A percentile compares a stretch with the other conserved stretches of the same genome.
phyloP scores from a whole-genome alignment of 1,140 invertebrate genomes.

The Drosophila nigrodunni region DNA sequence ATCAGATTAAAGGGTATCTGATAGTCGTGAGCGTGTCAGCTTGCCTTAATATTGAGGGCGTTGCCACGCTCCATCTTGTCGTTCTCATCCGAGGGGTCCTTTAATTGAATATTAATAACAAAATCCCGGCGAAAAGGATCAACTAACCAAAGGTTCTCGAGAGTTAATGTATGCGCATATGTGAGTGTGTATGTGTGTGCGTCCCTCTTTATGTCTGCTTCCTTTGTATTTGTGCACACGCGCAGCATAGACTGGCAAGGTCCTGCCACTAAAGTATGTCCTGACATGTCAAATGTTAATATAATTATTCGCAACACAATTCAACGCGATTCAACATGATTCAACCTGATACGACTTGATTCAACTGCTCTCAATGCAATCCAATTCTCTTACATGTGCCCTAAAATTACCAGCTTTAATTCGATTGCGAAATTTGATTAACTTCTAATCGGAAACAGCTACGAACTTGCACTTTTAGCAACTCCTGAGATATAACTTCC shows the following conservation, averaged over 20 bases:
- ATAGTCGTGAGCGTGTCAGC: not conserved
- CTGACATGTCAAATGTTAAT: slow-evolving; percentile 32
- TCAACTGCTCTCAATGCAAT: slow-evolving; percentile 19
- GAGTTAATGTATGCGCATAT: slow-evolving; percentile 37
- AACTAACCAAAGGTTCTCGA: slow-evolving; percentile 15
- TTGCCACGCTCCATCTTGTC: slow-evolving; percentile 10
- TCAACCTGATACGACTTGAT: slow-evolving; percentile 15
- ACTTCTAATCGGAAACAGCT: not conserved
- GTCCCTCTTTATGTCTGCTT: slow-evolving; percentile 16
- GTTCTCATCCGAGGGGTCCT: not conserved
- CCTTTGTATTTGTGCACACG: slow-evolving; percentile 34
- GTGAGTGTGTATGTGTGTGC: slow-evolving; percentile 49
- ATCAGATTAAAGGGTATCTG: not conserved
- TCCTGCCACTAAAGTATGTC: slow-evolving; percentile 13
- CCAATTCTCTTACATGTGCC: slow-evolving; percentile 11
- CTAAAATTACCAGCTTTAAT: slow-evolving; percentile 16
- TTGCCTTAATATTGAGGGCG: slow-evolving; percentile 16
- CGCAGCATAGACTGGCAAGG: slow-evolving; percentile 2
- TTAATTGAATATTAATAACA: slow-evolving; percentile 61
- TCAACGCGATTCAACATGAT: slow-evolving; percentile 21
- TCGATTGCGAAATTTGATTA: slow-evolving; percentile 15
- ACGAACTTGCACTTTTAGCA: too few relatives aligned
- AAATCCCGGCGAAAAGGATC: slow-evolving; percentile 42
- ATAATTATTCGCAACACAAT: slow-evolving; percentile 23
- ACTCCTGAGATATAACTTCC: too few relatives aligned